These are phyloP conservation scores for Lasiurus cinereus DNA, from an alignment of 2,113 vertebrate species.

Conservation along the genomic window DNA sequence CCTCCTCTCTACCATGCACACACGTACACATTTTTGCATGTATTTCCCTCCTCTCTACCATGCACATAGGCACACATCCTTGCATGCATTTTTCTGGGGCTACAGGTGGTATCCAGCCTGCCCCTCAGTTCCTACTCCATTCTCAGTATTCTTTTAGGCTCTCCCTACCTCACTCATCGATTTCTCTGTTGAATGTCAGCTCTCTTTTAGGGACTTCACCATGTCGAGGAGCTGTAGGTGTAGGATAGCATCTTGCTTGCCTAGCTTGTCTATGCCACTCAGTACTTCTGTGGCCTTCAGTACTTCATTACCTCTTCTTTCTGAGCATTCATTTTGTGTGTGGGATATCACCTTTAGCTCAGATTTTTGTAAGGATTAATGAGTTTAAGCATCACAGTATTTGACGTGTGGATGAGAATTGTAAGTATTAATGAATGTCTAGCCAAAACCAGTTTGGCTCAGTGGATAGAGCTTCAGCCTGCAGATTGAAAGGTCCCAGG, in stretches of 20 bases:
- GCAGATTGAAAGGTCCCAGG: too few species aligned
- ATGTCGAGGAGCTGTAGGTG: background rate
- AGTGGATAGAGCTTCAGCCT: too few species aligned
- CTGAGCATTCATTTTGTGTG: background rate
- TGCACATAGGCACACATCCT: rapidly evolving
- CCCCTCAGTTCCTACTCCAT: background rate
- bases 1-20: too few species aligned
- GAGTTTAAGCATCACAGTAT: background rate
- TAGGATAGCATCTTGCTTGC: background rate
- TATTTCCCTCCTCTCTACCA: background rate
- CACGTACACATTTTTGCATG: too few species aligned
- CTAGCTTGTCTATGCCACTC: background rate
- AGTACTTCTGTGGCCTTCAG: background rate
- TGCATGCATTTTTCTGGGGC: background rate
- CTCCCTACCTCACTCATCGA: background rate
- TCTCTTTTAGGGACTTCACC: background rate
- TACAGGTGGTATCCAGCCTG: too few species aligned
- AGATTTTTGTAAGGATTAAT: background rate
- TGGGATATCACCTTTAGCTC: background rate
- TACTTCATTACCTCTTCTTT: background rate
- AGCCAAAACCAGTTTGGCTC: too few species aligned
- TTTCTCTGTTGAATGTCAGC: background rate
- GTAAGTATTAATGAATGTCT: background rate
- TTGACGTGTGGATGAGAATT: background rate
- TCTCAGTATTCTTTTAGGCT: background rate